Evolutionary conservation across 2,113 vertebrate species (phyloP).

Genomic region (Pholis gunnellus): DNA sequence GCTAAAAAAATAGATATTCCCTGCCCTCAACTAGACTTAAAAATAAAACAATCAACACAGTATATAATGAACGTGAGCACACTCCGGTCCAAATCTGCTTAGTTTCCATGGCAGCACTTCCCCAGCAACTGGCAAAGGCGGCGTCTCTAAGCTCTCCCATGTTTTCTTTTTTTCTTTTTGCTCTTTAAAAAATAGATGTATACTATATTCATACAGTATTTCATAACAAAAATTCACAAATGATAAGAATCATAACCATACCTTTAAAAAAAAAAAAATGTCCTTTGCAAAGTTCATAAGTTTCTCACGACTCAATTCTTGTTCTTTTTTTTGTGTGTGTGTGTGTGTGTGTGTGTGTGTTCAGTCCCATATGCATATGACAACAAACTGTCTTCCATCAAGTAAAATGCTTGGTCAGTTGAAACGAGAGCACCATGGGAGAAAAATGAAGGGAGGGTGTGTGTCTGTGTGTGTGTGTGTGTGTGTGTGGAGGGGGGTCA

Average conservation of each 20-base stretch:
- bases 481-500: slow-evolving; percentile 6
- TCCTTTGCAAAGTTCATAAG: slow-evolving; percentile 85
- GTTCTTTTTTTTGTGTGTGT: slow-evolving; percentile 72
- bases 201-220: slow-evolving; percentile 87
- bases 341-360: slow-evolving; percentile 84
- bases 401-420: slow-evolving; percentile 90
- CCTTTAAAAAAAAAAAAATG: slow-evolving; percentile 65
- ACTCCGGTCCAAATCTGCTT: slow-evolving; percentile 76
- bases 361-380: slow-evolving; percentile 85
- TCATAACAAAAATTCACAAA: slow-evolving; percentile 89
- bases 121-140: slow-evolving; percentile 74
- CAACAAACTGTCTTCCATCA: slow-evolving; percentile 78
- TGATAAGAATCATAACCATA: slow-evolving; percentile 79
- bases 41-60: slow-evolving; percentile 74
- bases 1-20: slow-evolving; percentile 78
- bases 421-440: slow-evolving; percentile 88
- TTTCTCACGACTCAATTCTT: slow-evolving; percentile 65
- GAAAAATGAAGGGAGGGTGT: slow-evolving; percentile 56
- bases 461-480: background rate
- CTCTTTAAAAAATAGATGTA: slow-evolving; percentile 83
- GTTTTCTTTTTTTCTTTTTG: slow-evolving; percentile 48
- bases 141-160: slow-evolving; percentile 64
- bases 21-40: slow-evolving; percentile 77
- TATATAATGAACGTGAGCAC: slow-evolving; percentile 76
- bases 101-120: slow-evolving; percentile 81